Evolutionary conservation across 2,797 vertebrate species (phyloP).

Genomic region (Rhinatrema bivittatum): DNA sequence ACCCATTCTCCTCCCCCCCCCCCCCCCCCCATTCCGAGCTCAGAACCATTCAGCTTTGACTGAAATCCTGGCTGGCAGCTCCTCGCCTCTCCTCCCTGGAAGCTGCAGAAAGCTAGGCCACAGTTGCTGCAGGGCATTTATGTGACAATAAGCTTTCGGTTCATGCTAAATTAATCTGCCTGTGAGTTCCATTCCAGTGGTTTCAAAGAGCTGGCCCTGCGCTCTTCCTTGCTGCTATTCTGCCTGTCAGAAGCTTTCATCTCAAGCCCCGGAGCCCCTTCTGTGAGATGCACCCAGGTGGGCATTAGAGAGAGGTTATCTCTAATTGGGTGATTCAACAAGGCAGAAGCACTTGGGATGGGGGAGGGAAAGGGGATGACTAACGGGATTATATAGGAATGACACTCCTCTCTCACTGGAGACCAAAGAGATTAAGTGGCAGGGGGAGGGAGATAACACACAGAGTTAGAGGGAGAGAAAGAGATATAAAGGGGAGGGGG

Average conservation of each 20-base stretch:
- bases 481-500: conserved; percentile 5
- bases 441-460: conserved; percentile 12
- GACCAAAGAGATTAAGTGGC: neutral
- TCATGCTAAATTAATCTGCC: conserved; percentile 21
- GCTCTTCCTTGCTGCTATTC: rapidly evolving
- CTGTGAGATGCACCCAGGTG: too few relatives aligned
- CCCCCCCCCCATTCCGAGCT: neutral
- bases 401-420: neutral
- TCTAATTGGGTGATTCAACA: too few relatives aligned
- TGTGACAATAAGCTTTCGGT: conserved; percentile 9
- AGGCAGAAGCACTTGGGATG: neutral
- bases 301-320: too few relatives aligned
- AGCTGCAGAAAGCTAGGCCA: conserved; percentile 4
- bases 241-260: neutral
- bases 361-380: too few relatives aligned
- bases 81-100: too few relatives aligned
- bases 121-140: conserved; percentile 10
- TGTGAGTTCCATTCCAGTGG: neutral
- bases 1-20: too few relatives aligned
- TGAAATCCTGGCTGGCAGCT: neutral
- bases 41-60: neutral
- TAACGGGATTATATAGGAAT: too few relatives aligned
- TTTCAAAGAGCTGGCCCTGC: neutral
- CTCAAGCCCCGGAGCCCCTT: neutral
- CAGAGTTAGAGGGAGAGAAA: too few relatives aligned